phyloP scores from a whole-genome alignment of 2,888 invertebrate species.

The Agriopis marginaria region DNA sequence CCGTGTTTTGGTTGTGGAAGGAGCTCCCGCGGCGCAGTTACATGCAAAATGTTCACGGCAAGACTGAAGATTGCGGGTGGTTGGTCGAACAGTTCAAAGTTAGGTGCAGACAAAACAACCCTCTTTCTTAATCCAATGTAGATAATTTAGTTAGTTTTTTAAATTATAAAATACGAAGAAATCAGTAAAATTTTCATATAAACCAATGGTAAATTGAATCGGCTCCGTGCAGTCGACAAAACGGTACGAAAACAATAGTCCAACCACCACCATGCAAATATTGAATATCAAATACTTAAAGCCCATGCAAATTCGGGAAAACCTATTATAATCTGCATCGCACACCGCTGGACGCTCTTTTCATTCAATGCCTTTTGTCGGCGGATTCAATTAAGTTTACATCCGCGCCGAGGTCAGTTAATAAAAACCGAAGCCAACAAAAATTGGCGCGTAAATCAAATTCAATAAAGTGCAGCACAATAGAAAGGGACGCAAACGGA shows the following conservation, averaged over 20 bases:
- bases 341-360: slow-evolving; percentile 85
- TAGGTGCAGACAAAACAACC: too few species aligned
- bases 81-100: too few species aligned
- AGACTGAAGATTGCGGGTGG: too few species aligned
- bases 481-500: slow-evolving; percentile 55
- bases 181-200: slow-evolving; percentile 14
- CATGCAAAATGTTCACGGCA: too few species aligned
- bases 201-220: slow-evolving; percentile 40
- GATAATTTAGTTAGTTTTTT: too few species aligned
- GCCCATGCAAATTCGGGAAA: slow-evolving; percentile 82
- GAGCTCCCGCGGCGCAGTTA: too few species aligned
- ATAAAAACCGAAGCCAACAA: slow-evolving; percentile 85
- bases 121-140: too few species aligned
- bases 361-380: slow-evolving; percentile 84
- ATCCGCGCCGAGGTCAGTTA: slow-evolving; percentile 85
- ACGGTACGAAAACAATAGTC: slow-evolving; percentile 68
- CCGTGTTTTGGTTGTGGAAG: too few species aligned
- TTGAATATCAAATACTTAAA: slow-evolving; percentile 80
- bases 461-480: slow-evolving; percentile 83
- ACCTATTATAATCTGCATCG: slow-evolving; percentile 85
- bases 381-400: slow-evolving; percentile 86
- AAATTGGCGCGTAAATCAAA: slow-evolving; percentile 85
- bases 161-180: background rate
- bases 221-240: slow-evolving; percentile 32
- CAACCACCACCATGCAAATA: slow-evolving; percentile 74